phyloP scores from a whole-genome alignment of 2,888 invertebrate species.

The Toxonevra muliebris region DNA sequence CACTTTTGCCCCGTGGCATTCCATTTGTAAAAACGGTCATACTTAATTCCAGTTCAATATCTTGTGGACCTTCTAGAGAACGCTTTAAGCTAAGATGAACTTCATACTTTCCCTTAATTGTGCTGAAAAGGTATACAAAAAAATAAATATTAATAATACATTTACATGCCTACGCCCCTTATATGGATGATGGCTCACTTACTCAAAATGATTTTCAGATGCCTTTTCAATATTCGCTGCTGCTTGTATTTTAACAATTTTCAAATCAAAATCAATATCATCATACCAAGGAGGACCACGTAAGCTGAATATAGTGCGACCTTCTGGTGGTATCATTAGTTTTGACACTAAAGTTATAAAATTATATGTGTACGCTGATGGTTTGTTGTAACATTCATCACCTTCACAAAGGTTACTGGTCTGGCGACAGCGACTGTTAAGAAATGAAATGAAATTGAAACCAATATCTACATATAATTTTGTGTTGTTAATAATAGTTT shows the following conservation, averaged over 20 bases:
- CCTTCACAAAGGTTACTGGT: constrained; percentile 75
- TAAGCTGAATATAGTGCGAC: constrained; percentile 84
- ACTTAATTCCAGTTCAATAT: constrained; percentile 84
- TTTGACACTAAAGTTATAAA: constrained; percentile 92
- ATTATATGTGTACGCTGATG: constrained; percentile 90
- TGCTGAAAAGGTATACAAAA: constrained; percentile 60
- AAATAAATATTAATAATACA: not conserved
- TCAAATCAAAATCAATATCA: constrained; percentile 80
- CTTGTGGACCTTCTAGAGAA: constrained; percentile 87
- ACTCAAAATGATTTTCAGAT: constrained; percentile 70
- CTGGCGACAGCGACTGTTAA: constrained; percentile 80
- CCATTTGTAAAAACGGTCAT: constrained; percentile 84
- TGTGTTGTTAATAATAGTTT: no score
- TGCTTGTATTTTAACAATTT: constrained; percentile 73
- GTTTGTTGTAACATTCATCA: constrained; percentile 79
- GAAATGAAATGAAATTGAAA: not conserved
- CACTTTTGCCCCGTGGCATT: constrained; percentile 80
- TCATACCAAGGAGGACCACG: constrained; percentile 79
- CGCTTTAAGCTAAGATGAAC: constrained; percentile 80
- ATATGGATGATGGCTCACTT: constrained; percentile 46
- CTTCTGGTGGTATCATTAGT: constrained; percentile 72
- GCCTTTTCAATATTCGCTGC: constrained; percentile 71
- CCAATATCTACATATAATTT: not conserved
- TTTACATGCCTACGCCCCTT: no score
- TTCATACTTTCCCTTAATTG: constrained; percentile 70